Conservation (phyloP, 2,888 invertebrate genomes). For the Pediacus dermestoides region DNA sequence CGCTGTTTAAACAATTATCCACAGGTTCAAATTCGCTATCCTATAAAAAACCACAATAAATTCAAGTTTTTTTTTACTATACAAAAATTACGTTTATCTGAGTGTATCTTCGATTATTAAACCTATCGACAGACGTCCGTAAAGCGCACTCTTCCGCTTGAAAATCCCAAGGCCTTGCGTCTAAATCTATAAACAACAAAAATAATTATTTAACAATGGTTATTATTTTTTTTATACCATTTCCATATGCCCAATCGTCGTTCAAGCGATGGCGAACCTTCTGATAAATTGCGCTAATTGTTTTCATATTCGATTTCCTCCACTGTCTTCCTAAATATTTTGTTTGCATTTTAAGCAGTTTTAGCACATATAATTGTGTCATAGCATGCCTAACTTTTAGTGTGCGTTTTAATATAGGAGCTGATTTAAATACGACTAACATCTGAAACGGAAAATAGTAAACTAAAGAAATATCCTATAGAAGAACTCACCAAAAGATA, state of each 20-base stretch:
- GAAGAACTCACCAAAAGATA: too few species aligned
- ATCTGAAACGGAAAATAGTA: constrained; percentile 55
- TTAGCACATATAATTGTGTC: constrained; percentile 97
- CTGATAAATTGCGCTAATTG: constrained; percentile 97
- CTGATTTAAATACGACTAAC: constrained; percentile 99
- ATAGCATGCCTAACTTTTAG: constrained; percentile 93
- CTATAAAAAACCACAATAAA: constrained; percentile 34
- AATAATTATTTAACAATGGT: constrained; percentile 14
- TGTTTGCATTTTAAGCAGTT: constrained; percentile 98
- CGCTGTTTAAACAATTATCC: constrained; percentile 79
- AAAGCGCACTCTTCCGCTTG: constrained; percentile 96
- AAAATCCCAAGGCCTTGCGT: constrained; percentile 97
- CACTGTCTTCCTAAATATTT: constrained; percentile 98
- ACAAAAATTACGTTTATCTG: constrained; percentile 35
- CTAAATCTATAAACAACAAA: constrained; percentile 63
- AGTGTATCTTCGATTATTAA: constrained; percentile 85
- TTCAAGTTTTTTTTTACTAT: too few species aligned
- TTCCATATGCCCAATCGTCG: constrained; percentile 99
- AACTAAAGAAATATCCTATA: background rate
- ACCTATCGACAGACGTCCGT: constrained; percentile 90
- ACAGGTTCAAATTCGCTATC: constrained; percentile 63
- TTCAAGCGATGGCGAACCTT: constrained; percentile 94
- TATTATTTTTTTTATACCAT: too few species aligned
- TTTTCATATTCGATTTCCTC: constrained; percentile 99
- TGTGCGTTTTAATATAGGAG: constrained; percentile 94